These are phyloP conservation scores for Lithophane ornitopus DNA, from an alignment of 2,888 invertebrate genomes.

Conservation along the genomic window DNA sequence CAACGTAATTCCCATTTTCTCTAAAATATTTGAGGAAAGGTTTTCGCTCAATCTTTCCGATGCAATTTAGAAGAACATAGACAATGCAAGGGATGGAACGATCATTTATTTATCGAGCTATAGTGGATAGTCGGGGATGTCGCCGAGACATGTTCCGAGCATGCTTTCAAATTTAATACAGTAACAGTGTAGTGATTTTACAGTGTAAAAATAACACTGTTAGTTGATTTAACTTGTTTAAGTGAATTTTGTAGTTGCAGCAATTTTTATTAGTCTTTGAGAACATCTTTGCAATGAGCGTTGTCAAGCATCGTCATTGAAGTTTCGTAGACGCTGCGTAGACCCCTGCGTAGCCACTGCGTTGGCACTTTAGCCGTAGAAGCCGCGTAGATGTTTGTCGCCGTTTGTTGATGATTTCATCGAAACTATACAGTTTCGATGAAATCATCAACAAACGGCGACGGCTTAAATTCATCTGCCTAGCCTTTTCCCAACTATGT, in stretches of 20 bases:
- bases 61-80: conserved; percentile 52
- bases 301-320: not conserved
- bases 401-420: too few relatives aligned
- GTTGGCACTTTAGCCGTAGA: not conserved
- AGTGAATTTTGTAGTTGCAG: not conserved
- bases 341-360: not conserved
- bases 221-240: conserved; percentile 11
- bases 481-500: too few relatives aligned
- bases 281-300: not conserved
- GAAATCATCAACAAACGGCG: too few relatives aligned
- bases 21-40: conserved; percentile 26
- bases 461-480: too few relatives aligned
- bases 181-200: conserved; percentile 33
- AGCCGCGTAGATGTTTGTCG: not conserved
- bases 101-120: conserved; percentile 64
- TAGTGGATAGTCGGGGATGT: conserved; percentile 45
- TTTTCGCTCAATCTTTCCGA: conserved; percentile 50
- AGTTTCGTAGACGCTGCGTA: not conserved
- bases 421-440: too few relatives aligned
- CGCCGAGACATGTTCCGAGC: conserved; percentile 44
- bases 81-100: conserved; percentile 45
- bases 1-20: conserved; percentile 28
- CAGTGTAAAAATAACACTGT: conserved; percentile 20
- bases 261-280: not conserved
- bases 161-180: conserved; percentile 42